Percentiles rank a stretch among this genome's conserved stretches.
Conservation (phyloP, 2,888 invertebrate species). For the Drosophila multiciliata region DNA sequence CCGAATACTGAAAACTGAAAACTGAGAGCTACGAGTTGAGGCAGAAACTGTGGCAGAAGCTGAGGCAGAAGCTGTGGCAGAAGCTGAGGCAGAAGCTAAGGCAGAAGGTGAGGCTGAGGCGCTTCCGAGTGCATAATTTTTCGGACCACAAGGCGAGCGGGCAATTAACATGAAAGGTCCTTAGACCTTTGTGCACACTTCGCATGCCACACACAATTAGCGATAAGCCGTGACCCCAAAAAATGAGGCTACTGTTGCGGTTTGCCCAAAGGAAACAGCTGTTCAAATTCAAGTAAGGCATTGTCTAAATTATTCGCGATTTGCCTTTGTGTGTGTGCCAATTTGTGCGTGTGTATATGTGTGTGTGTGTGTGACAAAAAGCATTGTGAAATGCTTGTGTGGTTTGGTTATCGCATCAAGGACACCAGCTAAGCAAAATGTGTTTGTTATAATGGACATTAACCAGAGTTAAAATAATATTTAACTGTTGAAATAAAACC, state of each 20-base stretch:
- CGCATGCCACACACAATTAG: conserved; percentile 59
- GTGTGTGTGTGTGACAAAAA: background rate
- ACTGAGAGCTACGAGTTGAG: conserved; percentile 16
- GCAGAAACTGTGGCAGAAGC: conserved; percentile 7
- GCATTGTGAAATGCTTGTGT: background rate
- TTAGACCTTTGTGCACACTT: conserved; percentile 52
- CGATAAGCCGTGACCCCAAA: conserved; percentile 64
- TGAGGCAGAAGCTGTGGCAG: background rate
- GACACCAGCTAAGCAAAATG: background rate
- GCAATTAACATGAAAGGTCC: conserved; percentile 72
- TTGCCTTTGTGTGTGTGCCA: background rate
- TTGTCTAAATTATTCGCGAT: conserved; percentile 6
- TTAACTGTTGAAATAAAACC: background rate
- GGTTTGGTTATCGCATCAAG: conserved; percentile 22
- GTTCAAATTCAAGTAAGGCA: conserved; percentile 39
- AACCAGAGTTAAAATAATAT: background rate
- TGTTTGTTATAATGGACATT: background rate
- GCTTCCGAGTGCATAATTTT: conserved; percentile 55
- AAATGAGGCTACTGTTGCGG: conserved; percentile 26
- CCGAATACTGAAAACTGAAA: conserved; percentile 17
- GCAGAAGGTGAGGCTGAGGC: background rate
- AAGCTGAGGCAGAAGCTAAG: conserved; percentile 4
- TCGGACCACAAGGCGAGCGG: conserved; percentile 38
- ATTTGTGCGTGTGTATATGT: background rate
- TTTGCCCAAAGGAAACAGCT: conserved; percentile 43